These are phyloP conservation scores for Aleiodes testaceus DNA, from an alignment of 2,888 invertebrate species.

Conservation along the genomic window DNA sequence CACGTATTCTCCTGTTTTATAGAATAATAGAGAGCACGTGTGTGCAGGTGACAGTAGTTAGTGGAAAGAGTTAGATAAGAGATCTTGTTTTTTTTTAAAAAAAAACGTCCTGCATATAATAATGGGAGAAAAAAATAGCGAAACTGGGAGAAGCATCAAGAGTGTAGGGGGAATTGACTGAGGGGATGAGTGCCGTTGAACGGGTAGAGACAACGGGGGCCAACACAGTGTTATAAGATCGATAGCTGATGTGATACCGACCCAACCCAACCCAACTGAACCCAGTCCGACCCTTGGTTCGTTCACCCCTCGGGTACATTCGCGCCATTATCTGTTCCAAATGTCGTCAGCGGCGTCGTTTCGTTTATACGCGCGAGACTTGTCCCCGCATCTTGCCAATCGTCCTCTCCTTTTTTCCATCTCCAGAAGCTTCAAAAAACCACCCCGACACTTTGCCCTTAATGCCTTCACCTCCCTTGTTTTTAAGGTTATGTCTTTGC, in stretches of 20 bases:
- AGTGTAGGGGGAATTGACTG: constrained; percentile 47
- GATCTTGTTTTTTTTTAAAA: constrained; percentile 33
- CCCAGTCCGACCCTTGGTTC: constrained; percentile 70
- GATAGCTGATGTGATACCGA: constrained; percentile 73
- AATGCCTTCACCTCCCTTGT: constrained; percentile 57
- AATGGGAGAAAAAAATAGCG: constrained; percentile 41
- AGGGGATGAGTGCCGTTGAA: constrained; percentile 54
- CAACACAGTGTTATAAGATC: constrained; percentile 71
- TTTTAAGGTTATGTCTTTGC: constrained; percentile 70
- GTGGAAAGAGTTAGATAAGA: constrained; percentile 27
- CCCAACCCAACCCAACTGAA: constrained; percentile 65
- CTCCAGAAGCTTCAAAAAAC: constrained; percentile 24
- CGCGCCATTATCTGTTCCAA: constrained; percentile 73
- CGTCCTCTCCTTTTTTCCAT: constrained; percentile 32
- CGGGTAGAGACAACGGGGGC: constrained; percentile 66
- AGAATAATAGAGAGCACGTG: constrained; percentile 23
- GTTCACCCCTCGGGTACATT: constrained; percentile 72
- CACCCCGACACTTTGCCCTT: constrained; percentile 46
- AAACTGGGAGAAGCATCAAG: constrained; percentile 38
- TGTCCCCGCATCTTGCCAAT: constrained; percentile 48
- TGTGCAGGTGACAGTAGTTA: constrained; percentile 32
- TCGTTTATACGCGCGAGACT: constrained; percentile 65
- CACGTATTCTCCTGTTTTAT: constrained; percentile 1
- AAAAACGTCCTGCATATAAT: constrained; percentile 45
- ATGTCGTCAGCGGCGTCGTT: constrained; percentile 72